A percentile compares a stretch with the other conserved stretches of the same genome.
phyloP scores from a whole-genome alignment of 1,140 invertebrate genomes.

The Achroia grisella region DNA sequence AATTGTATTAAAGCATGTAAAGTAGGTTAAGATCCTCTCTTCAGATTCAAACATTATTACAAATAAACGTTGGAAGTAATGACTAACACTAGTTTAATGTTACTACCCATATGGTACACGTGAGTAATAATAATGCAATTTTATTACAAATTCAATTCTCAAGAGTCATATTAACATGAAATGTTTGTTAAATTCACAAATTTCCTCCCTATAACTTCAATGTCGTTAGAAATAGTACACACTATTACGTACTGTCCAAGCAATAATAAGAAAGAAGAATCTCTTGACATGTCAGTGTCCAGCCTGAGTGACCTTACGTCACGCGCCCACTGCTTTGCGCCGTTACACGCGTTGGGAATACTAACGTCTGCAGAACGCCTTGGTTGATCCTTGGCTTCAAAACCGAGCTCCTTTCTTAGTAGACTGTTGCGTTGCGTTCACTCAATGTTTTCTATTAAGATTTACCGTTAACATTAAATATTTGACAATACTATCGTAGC shows the following conservation, averaged over 20 bases:
- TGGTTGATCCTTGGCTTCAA: slow-evolving; percentile 72
- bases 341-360: slow-evolving; percentile 60
- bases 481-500: no score
- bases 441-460: slow-evolving; percentile 43
- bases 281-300: slow-evolving; percentile 61
- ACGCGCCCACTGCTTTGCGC: slow-evolving; percentile 53
- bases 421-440: slow-evolving; percentile 59
- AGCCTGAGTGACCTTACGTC: slow-evolving; percentile 63
- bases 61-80: no score
- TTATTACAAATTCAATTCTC: no score
- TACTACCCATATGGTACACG: no score
- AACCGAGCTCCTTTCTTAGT: slow-evolving; percentile 68
- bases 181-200: background rate
- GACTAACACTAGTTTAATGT: no score
- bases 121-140: no score
- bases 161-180: no score
- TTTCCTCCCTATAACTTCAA: slow-evolving; percentile 5
- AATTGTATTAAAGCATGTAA: no score
- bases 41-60: no score
- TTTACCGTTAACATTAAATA: slow-evolving; percentile 9
- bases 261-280: slow-evolving; percentile 27
- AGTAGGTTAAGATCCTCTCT: no score
- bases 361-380: slow-evolving; percentile 64
- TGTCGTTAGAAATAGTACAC: background rate
- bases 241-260: background rate